phyloP scores from a whole-genome alignment of 1,140 invertebrate species.

The Drosophila suzukii region DNA sequence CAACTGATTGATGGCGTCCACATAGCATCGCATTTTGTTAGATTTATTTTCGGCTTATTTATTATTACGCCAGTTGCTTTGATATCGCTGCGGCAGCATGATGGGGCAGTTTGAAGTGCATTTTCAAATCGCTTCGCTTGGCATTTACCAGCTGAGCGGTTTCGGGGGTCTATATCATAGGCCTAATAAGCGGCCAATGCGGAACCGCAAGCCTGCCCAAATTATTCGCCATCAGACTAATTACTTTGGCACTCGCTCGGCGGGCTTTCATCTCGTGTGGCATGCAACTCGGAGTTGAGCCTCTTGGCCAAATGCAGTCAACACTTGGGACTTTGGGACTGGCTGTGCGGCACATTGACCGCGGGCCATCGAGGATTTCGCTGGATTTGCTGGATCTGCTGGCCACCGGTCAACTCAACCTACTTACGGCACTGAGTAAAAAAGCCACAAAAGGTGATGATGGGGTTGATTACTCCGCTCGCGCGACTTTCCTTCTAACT shows the following conservation, averaged over 20 bases:
- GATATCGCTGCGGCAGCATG: conserved; percentile 59
- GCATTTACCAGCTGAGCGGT: conserved; percentile 27
- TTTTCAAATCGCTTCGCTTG: conserved; percentile 57
- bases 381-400: conserved; percentile 14
- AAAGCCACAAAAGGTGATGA: conserved; percentile 77
- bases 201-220: conserved; percentile 75
- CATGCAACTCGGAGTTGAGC: conserved; percentile 42
- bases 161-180: conserved; percentile 54
- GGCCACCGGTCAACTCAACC: conserved; percentile 66
- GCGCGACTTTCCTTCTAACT: conserved; percentile 79
- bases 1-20: conserved; percentile 77
- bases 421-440: conserved; percentile 47
- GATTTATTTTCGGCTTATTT: conserved; percentile 80
- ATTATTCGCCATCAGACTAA: conserved; percentile 76
- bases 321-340: conserved; percentile 13
- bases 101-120: conserved; percentile 75
- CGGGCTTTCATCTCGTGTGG: conserved; percentile 76
- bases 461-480: conserved; percentile 72
- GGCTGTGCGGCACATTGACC: conserved; percentile 60
- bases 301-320: conserved; percentile 46
- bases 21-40: conserved; percentile 64
- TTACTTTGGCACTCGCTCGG: conserved; percentile 80
- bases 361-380: conserved; percentile 10
- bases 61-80: conserved; percentile 61
- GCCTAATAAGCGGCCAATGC: conserved; percentile 76